These are phyloP conservation scores for Nycticorax nycticorax DNA, from an alignment of 2,113 vertebrate species.

Conservation along the genomic window DNA sequence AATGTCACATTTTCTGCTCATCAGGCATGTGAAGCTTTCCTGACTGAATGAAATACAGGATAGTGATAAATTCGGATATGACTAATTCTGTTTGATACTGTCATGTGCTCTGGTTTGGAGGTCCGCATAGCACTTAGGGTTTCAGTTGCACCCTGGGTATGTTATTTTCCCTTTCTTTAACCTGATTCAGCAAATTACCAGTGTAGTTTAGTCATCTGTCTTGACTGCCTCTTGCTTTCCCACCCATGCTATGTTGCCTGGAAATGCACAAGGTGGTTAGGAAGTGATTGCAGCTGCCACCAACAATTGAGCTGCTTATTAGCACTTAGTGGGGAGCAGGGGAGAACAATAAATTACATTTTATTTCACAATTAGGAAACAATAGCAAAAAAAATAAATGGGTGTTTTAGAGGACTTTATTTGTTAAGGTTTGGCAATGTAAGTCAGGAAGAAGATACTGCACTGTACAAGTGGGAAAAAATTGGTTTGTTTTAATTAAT, in stretches of 20 bases:
- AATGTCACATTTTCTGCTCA: background rate
- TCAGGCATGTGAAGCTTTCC: background rate
- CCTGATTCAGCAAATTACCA: background rate
- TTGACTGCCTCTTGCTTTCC: background rate
- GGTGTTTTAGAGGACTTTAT: background rate
- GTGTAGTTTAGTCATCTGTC: background rate
- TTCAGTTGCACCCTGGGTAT: background rate
- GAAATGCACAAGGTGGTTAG: background rate
- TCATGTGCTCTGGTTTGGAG: background rate
- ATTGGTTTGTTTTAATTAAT: background rate
- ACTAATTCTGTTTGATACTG: background rate
- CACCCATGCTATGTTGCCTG: background rate
- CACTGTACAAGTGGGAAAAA: background rate
- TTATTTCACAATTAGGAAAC: background rate
- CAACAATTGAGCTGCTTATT: background rate
- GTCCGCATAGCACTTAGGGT: fast-evolving
- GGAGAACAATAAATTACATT: background rate
- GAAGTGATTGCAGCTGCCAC: background rate
- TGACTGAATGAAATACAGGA: background rate
- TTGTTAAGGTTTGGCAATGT: background rate
- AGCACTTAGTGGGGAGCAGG: background rate
- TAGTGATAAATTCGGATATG: background rate
- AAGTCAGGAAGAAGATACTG: background rate
- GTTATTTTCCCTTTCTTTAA: background rate
- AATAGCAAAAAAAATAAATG: background rate